Conservation (phyloP, 1,140 invertebrate genomes). For the Polypedilum vanderplanki region DNA sequence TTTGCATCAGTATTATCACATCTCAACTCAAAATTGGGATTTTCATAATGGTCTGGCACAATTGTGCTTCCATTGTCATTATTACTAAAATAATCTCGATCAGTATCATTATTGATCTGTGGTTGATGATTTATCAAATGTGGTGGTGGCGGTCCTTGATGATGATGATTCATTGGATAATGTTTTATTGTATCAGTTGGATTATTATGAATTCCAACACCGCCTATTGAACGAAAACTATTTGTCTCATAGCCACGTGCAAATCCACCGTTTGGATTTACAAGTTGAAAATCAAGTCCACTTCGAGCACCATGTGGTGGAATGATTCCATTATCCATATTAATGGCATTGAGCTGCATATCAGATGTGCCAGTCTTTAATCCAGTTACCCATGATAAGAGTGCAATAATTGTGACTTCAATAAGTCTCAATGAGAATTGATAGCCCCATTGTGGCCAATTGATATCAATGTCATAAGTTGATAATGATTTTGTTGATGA, state of each 20-base stretch:
- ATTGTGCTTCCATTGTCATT: conserved; percentile 29
- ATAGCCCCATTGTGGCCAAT: conserved; percentile 85
- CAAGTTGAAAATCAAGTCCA: conserved; percentile 30
- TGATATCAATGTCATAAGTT: conserved; percentile 42
- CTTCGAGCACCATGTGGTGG: not conserved
- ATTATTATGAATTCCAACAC: conserved; percentile 28
- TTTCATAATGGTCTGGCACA: conserved; percentile 41
- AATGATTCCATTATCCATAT: conserved; percentile 16
- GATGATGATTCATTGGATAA: conserved; percentile 36
- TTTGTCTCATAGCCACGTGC: conserved; percentile 40
- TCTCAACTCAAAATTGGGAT: conserved; percentile 42
- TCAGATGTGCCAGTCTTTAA: conserved; percentile 50
- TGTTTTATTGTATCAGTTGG: not conserved
- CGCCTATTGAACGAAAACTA: conserved; percentile 34
- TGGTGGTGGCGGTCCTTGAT: conserved; percentile 30
- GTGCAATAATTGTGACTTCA: conserved; percentile 72
- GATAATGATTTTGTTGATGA: conserved; percentile 46
- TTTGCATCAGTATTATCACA: not conserved
- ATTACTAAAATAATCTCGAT: conserved; percentile 35
- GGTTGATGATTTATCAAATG: conserved; percentile 30
- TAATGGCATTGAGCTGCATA: conserved; percentile 32
- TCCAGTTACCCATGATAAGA: conserved; percentile 76
- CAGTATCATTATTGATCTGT: conserved; percentile 30
- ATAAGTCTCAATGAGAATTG: conserved; percentile 74
- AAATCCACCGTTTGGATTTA: conserved; percentile 34